Evolutionary conservation across 2,797 vertebrate species (phyloP).

Genomic region (Diplodus sargus): DNA sequence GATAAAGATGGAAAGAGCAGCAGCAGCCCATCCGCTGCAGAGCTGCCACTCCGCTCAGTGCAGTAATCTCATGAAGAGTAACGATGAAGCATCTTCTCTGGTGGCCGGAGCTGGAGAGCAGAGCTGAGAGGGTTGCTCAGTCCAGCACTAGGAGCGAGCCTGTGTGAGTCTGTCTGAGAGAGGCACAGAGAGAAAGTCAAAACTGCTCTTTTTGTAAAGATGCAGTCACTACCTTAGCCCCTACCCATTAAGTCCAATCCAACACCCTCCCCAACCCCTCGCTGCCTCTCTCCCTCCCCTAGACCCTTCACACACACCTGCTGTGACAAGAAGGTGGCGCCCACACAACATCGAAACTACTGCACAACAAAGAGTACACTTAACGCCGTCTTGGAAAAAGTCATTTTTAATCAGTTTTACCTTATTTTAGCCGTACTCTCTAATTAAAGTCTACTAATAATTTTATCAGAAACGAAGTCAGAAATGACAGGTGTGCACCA

Average conservation of each 20-base stretch:
- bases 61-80: conserved; percentile 64
- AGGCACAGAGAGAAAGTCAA: conserved; percentile 71
- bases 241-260: conserved; percentile 71
- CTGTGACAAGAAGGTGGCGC: conserved; percentile 77
- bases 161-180: conserved; percentile 68
- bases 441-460: conserved; percentile 9
- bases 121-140: conserved; percentile 67
- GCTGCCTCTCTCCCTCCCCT: conserved; percentile 39
- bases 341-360: conserved; percentile 46
- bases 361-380: conserved; percentile 42
- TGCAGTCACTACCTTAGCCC: conserved; percentile 75
- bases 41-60: conserved; percentile 56
- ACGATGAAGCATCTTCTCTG: conserved; percentile 72
- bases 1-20: conserved; percentile 76
- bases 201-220: conserved; percentile 77
- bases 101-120: conserved; percentile 65
- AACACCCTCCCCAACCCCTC: conserved; percentile 73
- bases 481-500: conserved; percentile 73
- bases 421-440: neutral
- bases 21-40: conserved; percentile 70
- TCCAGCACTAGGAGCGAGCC: conserved; percentile 67
- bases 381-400: conserved; percentile 1
- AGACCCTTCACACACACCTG: conserved; percentile 77
- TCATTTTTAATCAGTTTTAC: conserved; percentile 12
- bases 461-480: conserved; percentile 36